Conservation (phyloP, 2,888 invertebrate genomes). For the Allolobophora icterica region DNA sequence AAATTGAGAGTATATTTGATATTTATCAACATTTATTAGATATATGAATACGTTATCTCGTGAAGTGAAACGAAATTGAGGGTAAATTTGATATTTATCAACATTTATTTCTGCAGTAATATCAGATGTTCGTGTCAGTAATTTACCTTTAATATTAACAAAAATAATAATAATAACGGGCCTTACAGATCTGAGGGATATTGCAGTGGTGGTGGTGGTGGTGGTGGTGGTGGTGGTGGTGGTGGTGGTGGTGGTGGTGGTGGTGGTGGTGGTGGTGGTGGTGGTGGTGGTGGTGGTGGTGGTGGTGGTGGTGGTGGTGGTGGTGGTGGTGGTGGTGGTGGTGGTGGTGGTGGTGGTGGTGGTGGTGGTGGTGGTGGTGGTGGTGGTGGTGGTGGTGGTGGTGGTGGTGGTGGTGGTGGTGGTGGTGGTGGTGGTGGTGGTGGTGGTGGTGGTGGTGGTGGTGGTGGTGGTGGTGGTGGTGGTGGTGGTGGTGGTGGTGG, state of each 20-base stretch:
- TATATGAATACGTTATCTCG: too few species aligned
- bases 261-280: slow-evolving; percentile 32
- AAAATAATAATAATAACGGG: too few species aligned
- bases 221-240: slow-evolving; percentile 34
- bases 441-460: slow-evolving; percentile 34
- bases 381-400: slow-evolving; percentile 34
- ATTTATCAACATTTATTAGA: too few species aligned
- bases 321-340: slow-evolving; percentile 37
- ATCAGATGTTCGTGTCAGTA: too few species aligned
- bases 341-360: slow-evolving; percentile 33
- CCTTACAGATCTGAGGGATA: too few species aligned
- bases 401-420: slow-evolving; percentile 33
- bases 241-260: slow-evolving; percentile 31
- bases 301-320: slow-evolving; percentile 37
- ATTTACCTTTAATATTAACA: too few species aligned
- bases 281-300: slow-evolving; percentile 32
- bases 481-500: slow-evolving; percentile 33
- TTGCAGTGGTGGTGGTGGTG: slow-evolving; percentile 27
- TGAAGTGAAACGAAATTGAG: too few species aligned
- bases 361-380: slow-evolving; percentile 33
- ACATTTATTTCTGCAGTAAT: too few species aligned
- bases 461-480: slow-evolving; percentile 33
- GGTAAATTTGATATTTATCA: too few species aligned
- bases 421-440: slow-evolving; percentile 33
- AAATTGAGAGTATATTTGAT: too few species aligned